Evolutionary conservation across 2,113 vertebrate genomes (phyloP).

Genomic region (Leuciscus idus): DNA sequence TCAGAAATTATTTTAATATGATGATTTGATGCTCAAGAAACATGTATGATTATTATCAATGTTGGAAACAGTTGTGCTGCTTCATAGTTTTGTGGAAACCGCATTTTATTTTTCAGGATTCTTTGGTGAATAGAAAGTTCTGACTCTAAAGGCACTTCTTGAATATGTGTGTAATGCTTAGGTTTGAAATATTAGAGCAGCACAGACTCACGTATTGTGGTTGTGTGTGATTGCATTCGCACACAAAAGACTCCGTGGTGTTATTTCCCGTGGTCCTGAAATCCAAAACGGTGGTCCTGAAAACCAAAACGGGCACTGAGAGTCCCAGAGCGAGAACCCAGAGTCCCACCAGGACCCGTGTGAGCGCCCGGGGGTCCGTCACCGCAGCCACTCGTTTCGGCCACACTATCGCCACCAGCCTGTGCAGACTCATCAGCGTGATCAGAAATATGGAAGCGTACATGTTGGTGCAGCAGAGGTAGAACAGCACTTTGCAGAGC

Average conservation of each 20-base stretch:
- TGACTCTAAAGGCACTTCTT: neutral
- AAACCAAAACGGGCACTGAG: constrained; percentile 78
- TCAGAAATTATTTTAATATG: too few relatives aligned
- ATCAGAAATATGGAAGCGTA: constrained; percentile 88
- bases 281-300: too few relatives aligned
- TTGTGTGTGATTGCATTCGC: constrained; percentile 68
- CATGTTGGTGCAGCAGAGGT: constrained; percentile 87
- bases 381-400: constrained; percentile 72
- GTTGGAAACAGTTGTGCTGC: too few relatives aligned
- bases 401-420: constrained; percentile 81
- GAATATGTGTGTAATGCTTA: neutral
- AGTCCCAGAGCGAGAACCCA: constrained; percentile 77
- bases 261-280: too few relatives aligned
- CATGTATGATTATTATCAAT: too few relatives aligned
- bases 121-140: neutral
- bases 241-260: constrained; percentile 30
- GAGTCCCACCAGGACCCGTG: constrained; percentile 67
- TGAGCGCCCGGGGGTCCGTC: constrained; percentile 64
- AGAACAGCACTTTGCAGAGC: constrained; percentile 81
- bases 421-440: constrained; percentile 84
- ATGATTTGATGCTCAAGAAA: too few relatives aligned
- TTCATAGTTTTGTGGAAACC: too few relatives aligned
- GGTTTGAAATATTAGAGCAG: neutral
- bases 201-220: constrained; percentile 63
- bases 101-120: neutral